Conservation (phyloP, 2,797 vertebrate genomes). For the Enteromius mattozi region DNA sequence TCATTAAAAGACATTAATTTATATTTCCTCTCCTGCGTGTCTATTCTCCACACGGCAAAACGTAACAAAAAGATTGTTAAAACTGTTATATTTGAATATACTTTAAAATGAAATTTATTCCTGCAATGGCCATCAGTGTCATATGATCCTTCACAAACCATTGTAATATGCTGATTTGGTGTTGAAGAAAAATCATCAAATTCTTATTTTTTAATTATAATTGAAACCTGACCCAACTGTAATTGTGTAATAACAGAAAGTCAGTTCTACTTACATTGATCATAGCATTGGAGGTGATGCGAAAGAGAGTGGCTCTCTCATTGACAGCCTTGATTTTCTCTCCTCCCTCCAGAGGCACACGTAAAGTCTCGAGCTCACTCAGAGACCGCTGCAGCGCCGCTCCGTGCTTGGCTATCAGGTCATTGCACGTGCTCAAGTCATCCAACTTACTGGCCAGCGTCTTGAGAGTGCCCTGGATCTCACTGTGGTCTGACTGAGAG, state of each 20-base stretch:
- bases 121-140: not conserved
- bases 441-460: conserved; percentile 92
- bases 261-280: conserved; percentile 89
- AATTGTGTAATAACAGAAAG: not conserved
- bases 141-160: not conserved
- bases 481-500: conserved; percentile 89
- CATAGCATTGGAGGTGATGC: conserved; percentile 99
- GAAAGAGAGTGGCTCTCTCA: conserved; percentile 95
- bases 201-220: not conserved
- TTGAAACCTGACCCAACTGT: not conserved
- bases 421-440: conserved; percentile 94
- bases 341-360: conserved; percentile 85
- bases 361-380: conserved; percentile 91
- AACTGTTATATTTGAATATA: not conserved
- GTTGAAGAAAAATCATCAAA: too few relatives aligned
- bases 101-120: not conserved
- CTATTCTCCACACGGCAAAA: too few relatives aligned
- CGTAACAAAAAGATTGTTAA: not conserved
- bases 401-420: conserved; percentile 96
- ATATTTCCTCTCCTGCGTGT: too few relatives aligned
- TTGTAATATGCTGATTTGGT: not conserved
- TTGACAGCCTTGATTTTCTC: conserved; percentile 96
- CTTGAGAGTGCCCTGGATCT: conserved; percentile 89
- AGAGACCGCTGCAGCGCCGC: conserved; percentile 95
- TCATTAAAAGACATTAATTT: too few relatives aligned